phyloP scores from a whole-genome alignment of 2,797 vertebrate genomes.

The Onychomys leucogaster region DNA sequence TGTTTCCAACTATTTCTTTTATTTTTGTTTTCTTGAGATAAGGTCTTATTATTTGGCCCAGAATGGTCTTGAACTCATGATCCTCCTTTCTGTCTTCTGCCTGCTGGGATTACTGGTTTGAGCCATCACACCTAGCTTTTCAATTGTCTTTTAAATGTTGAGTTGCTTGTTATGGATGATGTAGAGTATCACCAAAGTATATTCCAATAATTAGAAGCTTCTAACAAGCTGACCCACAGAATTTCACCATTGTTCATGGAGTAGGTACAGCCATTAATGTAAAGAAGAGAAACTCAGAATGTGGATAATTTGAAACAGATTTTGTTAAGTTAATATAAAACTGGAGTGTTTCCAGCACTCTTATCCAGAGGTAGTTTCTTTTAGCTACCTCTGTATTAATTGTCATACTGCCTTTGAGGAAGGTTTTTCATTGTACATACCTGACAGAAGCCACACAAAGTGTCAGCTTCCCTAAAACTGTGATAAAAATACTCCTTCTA shows the following conservation, averaged over 20 bases:
- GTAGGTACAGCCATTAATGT: not conserved
- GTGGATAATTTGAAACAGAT: not conserved
- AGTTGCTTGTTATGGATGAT: not conserved
- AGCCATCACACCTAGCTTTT: not conserved
- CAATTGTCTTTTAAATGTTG: not conserved
- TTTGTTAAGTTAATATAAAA: not conserved
- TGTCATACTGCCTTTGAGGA: not conserved
- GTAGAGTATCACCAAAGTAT: not conserved
- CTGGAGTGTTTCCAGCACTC: not conserved
- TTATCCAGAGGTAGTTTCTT: not conserved
- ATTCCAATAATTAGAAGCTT: not conserved
- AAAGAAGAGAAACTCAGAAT: not conserved
- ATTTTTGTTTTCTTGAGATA: not conserved
- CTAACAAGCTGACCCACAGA: not conserved
- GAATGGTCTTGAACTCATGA: not conserved
- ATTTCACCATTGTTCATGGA: not conserved
- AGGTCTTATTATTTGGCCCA: not conserved
- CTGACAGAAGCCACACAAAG: not conserved
- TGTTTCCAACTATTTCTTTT: not conserved
- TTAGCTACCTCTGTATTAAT: not conserved
- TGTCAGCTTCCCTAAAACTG: not conserved
- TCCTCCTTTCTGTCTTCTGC: not conserved
- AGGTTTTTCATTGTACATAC: not conserved
- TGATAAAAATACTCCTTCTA: not conserved
- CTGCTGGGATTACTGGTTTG: not conserved